These are phyloP conservation scores for Poecile montanus DNA, from an alignment of 2,797 vertebrate species.

Conservation along the genomic window DNA sequence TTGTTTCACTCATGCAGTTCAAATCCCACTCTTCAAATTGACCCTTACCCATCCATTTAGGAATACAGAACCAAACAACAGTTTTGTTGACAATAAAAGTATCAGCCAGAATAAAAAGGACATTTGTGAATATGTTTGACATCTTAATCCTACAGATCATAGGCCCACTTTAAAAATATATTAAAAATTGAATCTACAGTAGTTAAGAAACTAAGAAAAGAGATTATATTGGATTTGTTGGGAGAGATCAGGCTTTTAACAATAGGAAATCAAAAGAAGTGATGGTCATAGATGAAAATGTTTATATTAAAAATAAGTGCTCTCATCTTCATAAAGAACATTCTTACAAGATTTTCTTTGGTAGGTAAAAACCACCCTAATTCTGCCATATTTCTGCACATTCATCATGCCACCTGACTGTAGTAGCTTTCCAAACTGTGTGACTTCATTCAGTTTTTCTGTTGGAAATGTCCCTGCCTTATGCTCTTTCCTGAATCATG, in stretches of 20 bases:
- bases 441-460: background rate
- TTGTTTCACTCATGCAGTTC: constrained; percentile 2
- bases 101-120: constrained; percentile 3
- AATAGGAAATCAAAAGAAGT: background rate
- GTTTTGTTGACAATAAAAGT: constrained; percentile 40
- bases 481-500: background rate
- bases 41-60: constrained; percentile 18
- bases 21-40: constrained; percentile 23
- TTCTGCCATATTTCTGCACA: background rate
- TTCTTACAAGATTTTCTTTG: background rate
- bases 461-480: background rate
- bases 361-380: background rate
- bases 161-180: background rate
- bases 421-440: background rate
- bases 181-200: background rate
- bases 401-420: background rate
- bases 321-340: background rate
- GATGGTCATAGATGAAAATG: background rate
- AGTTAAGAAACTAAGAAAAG: background rate
- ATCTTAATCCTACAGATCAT: constrained; percentile 1
- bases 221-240: background rate
- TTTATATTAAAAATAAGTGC: background rate
- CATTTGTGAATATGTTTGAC: background rate
- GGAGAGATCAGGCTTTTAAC: background rate
- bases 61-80: background rate